A percentile compares a stretch with the other conserved stretches of the same genome.
Conservation (phyloP, 2,888 invertebrate species). For the Ramazzottius varieornatus region DNA sequence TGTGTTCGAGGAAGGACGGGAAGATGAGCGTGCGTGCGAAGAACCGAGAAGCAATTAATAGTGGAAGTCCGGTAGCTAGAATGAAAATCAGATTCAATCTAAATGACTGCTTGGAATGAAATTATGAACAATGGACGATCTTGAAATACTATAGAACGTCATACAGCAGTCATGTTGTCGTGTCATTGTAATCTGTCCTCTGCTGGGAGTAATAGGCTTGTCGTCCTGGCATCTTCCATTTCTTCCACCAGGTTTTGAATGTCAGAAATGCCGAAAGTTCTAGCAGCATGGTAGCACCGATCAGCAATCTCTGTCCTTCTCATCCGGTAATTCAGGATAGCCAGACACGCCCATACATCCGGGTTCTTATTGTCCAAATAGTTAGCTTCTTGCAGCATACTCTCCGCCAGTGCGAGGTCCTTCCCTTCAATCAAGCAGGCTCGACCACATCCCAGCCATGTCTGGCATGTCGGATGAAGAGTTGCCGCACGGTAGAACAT, state of each 20-base stretch:
- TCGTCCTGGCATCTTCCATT: background rate
- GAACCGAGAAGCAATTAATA: too few relatives aligned
- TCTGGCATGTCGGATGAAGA: background rate
- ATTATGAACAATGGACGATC: too few relatives aligned
- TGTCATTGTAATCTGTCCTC: too few relatives aligned
- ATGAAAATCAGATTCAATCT: background rate
- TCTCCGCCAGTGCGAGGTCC: background rate
- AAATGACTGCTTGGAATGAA: background rate
- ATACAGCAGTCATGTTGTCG: too few relatives aligned
- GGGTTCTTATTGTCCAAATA: background rate
- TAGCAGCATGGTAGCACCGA: background rate
- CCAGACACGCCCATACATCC: background rate
- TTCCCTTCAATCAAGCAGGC: background rate
- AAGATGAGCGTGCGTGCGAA: too few relatives aligned
- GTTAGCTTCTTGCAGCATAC: background rate
- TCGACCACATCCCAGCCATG: background rate
- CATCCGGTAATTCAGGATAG: background rate
- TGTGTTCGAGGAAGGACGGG: too few relatives aligned
- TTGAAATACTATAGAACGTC: too few relatives aligned
- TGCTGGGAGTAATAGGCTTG: too few relatives aligned
- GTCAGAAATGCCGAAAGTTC: background rate
- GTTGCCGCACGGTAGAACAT: background rate
- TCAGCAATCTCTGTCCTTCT: background rate
- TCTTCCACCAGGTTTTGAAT: background rate
- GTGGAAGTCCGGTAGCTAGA: too few relatives aligned